These are phyloP conservation scores for Pinna nobilis DNA, from an alignment of 1,140 invertebrate species.

Conservation along the genomic window DNA sequence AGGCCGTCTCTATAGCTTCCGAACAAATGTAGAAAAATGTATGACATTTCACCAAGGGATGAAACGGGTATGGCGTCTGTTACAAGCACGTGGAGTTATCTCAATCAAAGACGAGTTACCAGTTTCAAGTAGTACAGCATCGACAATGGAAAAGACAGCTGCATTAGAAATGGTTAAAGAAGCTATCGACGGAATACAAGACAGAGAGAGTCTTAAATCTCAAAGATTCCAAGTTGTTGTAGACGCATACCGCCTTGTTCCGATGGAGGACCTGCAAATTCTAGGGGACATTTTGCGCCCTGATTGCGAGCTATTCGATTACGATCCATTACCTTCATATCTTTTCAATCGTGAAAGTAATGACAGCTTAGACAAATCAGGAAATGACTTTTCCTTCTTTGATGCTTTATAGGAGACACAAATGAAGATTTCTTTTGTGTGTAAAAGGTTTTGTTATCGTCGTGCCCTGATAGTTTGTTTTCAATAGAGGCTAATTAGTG, in stretches of 20 bases:
- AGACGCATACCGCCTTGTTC: constrained; percentile 34
- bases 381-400: too few relatives aligned
- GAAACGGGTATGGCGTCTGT: constrained; percentile 38
- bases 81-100: constrained; percentile 49
- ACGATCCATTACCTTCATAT: too few relatives aligned
- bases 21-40: constrained; percentile 14
- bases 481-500: too few relatives aligned
- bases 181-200: neutral
- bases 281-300: neutral
- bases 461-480: too few relatives aligned
- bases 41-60: constrained; percentile 35
- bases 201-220: neutral
- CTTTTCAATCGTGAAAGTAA: too few relatives aligned
- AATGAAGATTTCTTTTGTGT: too few relatives aligned
- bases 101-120: constrained; percentile 29
- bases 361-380: too few relatives aligned
- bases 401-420: too few relatives aligned
- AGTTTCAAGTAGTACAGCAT: constrained; percentile 9
- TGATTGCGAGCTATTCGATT: constrained; percentile 9
- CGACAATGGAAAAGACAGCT: neutral
- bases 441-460: too few relatives aligned
- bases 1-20: constrained; percentile 17
- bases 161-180: constrained; percentile 2
- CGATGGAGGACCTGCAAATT: neutral
- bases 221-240: constrained; percentile 29